Percentiles rank a stretch among this genome's conserved stretches.
Evolutionary conservation across 2,113 vertebrate genomes (phyloP).

Genomic region (Microtus montanus): DNA sequence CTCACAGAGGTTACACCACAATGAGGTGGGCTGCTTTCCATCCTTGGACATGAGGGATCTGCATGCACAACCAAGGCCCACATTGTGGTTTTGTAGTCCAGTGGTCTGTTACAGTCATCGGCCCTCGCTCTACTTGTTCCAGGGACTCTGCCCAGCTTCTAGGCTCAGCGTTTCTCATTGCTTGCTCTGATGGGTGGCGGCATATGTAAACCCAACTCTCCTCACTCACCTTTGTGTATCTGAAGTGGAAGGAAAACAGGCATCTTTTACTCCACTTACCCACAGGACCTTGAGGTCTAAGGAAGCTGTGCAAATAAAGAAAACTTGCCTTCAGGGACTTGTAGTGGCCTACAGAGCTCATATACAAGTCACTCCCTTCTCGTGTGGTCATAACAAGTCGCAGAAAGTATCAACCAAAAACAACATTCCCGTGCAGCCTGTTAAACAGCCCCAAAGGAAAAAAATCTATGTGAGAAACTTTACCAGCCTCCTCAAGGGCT

Average conservation of each 20-base stretch:
- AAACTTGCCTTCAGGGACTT: too few relatives aligned
- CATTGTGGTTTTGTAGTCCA: not conserved
- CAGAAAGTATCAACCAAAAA: not conserved
- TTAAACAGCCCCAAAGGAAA: not conserved
- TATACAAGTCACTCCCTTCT: not conserved
- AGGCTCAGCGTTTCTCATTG: too few relatives aligned
- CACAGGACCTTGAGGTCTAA: not conserved
- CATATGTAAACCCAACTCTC: too few relatives aligned
- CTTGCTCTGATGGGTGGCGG: not conserved
- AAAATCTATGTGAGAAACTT: not conserved
- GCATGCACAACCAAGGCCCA: not conserved
- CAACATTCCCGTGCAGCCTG: not conserved
- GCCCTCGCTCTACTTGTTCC: not conserved
- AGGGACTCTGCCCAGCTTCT: accelerated
- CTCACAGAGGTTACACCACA: not conserved
- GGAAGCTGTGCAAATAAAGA: not conserved
- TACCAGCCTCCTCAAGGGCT: not conserved
- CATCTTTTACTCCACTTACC: not conserved
- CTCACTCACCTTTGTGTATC: too few relatives aligned
- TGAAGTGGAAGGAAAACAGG: not conserved
- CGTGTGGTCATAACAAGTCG: too few relatives aligned
- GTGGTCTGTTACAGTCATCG: not conserved
- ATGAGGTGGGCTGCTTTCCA: not conserved
- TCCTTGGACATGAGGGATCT: not conserved
- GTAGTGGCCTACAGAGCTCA: not conserved